These are phyloP conservation scores for Pemphigus obesinymphae DNA, from an alignment of 1,140 invertebrate species.

Conservation along the genomic window DNA sequence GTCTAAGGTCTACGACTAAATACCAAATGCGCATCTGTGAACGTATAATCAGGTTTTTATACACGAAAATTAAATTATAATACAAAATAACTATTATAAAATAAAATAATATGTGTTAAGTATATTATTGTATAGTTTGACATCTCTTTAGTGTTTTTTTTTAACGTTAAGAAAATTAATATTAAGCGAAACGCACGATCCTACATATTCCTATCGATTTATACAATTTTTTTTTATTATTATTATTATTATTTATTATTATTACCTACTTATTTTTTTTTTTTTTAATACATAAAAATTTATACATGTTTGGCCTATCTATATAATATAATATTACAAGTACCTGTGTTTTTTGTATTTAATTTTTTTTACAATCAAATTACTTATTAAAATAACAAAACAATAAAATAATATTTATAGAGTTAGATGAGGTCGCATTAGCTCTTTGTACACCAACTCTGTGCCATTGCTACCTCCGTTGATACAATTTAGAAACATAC, in stretches of 20 bases:
- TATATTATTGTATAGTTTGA: neutral
- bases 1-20: too few species aligned
- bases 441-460: neutral
- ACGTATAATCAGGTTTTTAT: neutral
- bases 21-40: neutral
- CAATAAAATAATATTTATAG: neutral
- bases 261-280: neutral
- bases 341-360: neutral
- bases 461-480: neutral
- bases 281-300: neutral
- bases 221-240: neutral
- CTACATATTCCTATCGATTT: neutral
- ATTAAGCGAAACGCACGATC: neutral
- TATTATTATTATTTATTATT: too few species aligned
- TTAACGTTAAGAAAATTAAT: neutral
- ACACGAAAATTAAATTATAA: neutral
- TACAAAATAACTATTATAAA: neutral
- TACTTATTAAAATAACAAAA: neutral
- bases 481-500: neutral
- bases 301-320: neutral
- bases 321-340: neutral
- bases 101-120: neutral
- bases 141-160: neutral
- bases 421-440: neutral
- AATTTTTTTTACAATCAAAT: neutral